A percentile compares a stretch with the other conserved stretches of the same genome.
These are phyloP conservation scores for Himalopsyche japonica DNA, from an alignment of 2,888 invertebrate species.

Conservation along the genomic window DNA sequence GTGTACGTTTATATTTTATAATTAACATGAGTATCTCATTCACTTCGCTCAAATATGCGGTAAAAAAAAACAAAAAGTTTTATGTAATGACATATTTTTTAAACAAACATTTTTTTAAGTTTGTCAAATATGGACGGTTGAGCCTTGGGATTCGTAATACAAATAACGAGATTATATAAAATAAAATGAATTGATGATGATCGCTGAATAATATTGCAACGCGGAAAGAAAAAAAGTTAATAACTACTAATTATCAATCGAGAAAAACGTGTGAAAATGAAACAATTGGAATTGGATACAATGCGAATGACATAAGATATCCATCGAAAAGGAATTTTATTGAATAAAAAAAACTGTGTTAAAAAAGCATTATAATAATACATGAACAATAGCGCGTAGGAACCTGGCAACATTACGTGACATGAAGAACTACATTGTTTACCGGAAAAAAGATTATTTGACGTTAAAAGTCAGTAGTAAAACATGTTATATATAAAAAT, in stretches of 20 bases:
- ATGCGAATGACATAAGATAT: not conserved
- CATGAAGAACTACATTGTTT: not conserved
- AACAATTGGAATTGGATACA: not conserved
- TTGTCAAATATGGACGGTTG: not conserved
- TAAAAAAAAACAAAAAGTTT: too few species aligned
- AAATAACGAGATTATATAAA: too few species aligned
- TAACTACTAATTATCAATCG: not conserved
- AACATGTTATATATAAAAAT: too few species aligned
- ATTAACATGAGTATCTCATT: too few species aligned
- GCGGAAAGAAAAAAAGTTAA: not conserved
- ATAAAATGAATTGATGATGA: too few species aligned
- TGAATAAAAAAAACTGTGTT: not conserved
- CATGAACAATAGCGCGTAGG: not conserved
- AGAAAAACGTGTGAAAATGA: not conserved
- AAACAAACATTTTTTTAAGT: not conserved
- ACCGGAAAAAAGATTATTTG: not conserved
- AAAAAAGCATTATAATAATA: not conserved
- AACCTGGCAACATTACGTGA: not conserved
- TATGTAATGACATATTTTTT: too few species aligned
- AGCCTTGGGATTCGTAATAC: too few species aligned
- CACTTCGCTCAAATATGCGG: too few species aligned
- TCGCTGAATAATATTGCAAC: not conserved
- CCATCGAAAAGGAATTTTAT: not conserved
- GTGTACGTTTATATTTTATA: too few species aligned
- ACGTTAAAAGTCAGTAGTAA: too few species aligned